Conservation (phyloP, 2,888 invertebrate species). For the Leistus spinibarbis region DNA sequence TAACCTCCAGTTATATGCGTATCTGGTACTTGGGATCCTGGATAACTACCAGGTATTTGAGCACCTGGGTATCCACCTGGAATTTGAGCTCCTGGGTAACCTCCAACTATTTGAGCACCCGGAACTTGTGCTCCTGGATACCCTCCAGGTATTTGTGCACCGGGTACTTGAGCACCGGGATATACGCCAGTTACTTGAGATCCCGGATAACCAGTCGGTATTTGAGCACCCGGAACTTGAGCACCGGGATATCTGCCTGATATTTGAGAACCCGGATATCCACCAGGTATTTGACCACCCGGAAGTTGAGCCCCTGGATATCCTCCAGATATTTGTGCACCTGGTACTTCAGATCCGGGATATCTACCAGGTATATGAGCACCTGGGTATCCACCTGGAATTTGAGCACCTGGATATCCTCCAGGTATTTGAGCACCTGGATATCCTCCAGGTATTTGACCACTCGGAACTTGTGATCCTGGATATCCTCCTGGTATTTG, state of each 20-base stretch:
- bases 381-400: conserved; percentile 21
- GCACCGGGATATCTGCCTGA: conserved; percentile 17
- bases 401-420: conserved; percentile 22
- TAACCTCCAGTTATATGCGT: conserved; percentile 15
- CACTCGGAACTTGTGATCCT: conserved; percentile 12
- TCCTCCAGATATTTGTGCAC: not conserved
- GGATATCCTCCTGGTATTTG: not conserved
- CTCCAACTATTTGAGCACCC: conserved; percentile 21
- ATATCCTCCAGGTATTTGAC: conserved; percentile 15
- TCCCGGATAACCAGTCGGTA: conserved; percentile 40
- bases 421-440: conserved; percentile 26
- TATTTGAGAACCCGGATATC: conserved; percentile 18
- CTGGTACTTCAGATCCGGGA: not conserved
- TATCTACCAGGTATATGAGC: conserved; percentile 13
- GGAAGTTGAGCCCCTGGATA: conserved; percentile 15
- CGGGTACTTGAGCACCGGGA: conserved; percentile 35
- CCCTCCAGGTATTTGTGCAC: conserved; percentile 9
- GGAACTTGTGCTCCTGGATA: conserved; percentile 17
- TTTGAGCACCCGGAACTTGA: conserved; percentile 13
- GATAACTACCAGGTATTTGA: conserved; percentile 22
- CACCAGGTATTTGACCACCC: conserved; percentile 28
- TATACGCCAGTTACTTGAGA: conserved; percentile 29
- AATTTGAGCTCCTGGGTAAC: conserved; percentile 27
- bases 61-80: conserved; percentile 24
- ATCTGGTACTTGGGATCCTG: conserved; percentile 14